Evolutionary conservation across 2,113 vertebrate species (phyloP), one percentile per base, ranked within the genome.

Genomic region (Tetrax tetrax): DNA sequence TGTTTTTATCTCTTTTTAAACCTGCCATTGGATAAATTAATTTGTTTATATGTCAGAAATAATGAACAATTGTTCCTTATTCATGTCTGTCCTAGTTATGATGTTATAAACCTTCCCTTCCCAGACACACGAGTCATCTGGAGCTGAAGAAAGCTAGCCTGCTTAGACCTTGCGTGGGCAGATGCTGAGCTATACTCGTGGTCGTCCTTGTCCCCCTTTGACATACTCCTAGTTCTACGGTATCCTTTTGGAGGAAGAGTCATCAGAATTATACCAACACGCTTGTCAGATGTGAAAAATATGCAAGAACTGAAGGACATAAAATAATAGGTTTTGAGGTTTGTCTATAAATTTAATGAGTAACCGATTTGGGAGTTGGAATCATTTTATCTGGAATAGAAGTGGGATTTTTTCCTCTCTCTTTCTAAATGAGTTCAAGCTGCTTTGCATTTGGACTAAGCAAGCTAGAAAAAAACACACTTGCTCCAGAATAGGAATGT

Each of bases 1-100:
- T 79, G 29, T 7, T 60, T 95, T 82, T 38, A 75, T 78, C 43
- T 82, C 80, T 17, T 94, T 95, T 94, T 63, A 71, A 95, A 64
- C 35, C 23, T 91, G 35, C 41, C 27, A 53, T 65, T 76, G 48
- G 48, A 89, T 83, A 75, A 92, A 82, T 71, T 33, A 31, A 54
- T 92, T 94, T 91, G 77, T 69, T 94, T 91, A 28, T 64, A 51
- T 68, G 57, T 63, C 68, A 92, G 37, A 71, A 91, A 89, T 60
- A 89, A 75, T 22, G n/a, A 91, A 64, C 28, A 87, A 25, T 75
- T 84, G 27, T 71, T 96, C 35, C 22, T 94, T 87, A 64, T 71
- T 84, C 35, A 23, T 68, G 25, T 78, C 47, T 66, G 31, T 83
- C 50, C 45, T 65, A 50, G 21, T 87, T 87, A 75, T 19, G 57